Base-by-base conservation (phyloP, 2,797 vertebrate species). In the Rhynchotus rufescens region DNA sequence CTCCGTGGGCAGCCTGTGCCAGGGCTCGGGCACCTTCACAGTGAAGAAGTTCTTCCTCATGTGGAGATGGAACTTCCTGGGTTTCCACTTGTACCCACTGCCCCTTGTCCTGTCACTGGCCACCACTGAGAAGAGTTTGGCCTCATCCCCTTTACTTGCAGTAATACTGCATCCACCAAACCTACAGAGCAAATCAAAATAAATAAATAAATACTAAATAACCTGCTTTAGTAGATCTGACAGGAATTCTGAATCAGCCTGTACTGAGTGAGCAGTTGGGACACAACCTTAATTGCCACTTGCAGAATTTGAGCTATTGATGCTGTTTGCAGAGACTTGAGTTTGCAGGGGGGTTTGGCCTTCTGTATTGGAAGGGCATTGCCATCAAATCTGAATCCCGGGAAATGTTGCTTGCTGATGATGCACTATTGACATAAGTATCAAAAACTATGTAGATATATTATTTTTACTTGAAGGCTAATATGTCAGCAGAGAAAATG, bases 201-300 rank as follows among this genome's bases (percentile, higher is more conserved):
- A 7, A 51, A 51, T 49, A 30, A 65, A 40, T 42, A 2, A 4
- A 15, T 2, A 80, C 23, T 88, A 78, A 88, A 74, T 42, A 87
- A 40, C 60, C 8, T 38, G 12, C 73, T 91, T 92, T 47, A 81
- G 25, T 57, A 82, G 26, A 57, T 59, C 54, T 16, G 44, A 45
- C 52, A 61, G 71, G 57, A 72, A 52, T 65, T 54, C 25, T 23
- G 73, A 42, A 59, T 79, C 64, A 51, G 21, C 28, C 91, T 84
- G 44, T 91, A 91, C 77, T 67, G 89, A 59, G 65, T 85, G 42
- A 83, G 59, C 78, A 66, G n/a, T 14, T 95, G 54, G 45, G 52
- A 59, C 42, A 69, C 62, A 5, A 14, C 21, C 62, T 71, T 57
- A 45, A 45, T 54, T 66, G 45, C 73, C 93, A 69, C 25, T 89